A percentile compares a stretch with the other conserved stretches of the same genome.
Evolutionary conservation across 2,113 vertebrate genomes (phyloP).

Genomic region (Sardina pilchardus): DNA sequence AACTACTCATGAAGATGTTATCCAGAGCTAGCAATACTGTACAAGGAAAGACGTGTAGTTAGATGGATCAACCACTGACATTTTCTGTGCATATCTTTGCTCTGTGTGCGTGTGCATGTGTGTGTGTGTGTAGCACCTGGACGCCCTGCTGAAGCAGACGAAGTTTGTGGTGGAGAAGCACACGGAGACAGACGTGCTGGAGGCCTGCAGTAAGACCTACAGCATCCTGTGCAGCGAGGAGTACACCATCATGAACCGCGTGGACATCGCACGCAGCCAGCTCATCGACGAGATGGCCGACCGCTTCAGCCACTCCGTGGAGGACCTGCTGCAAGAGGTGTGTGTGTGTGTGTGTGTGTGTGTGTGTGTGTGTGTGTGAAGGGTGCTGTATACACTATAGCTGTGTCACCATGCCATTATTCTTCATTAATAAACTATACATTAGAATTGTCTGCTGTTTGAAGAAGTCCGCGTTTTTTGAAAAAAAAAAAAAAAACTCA

Average conservation of each 20-base stretch:
- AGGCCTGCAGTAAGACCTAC: slow-evolving; percentile 99
- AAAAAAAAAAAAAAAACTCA: background rate
- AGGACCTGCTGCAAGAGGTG: slow-evolving; percentile 96
- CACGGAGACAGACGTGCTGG: slow-evolving; percentile 91
- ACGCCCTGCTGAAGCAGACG: slow-evolving; percentile 95
- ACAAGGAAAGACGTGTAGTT: background rate
- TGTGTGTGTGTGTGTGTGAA: background rate
- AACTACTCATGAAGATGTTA: background rate
- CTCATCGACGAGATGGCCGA: slow-evolving; percentile 97
- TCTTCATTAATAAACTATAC: too few relatives aligned
- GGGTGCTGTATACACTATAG: too few relatives aligned
- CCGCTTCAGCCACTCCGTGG: slow-evolving; percentile 91
- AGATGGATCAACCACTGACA: background rate
- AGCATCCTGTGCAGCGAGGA: slow-evolving; percentile 98
- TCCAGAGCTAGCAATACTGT: background rate
- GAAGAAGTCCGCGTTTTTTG: background rate
- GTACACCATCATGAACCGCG: slow-evolving; percentile 98
- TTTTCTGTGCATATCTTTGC: too few relatives aligned
- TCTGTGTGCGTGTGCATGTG: background rate
- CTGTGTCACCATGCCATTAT: too few relatives aligned
- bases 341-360: background rate
- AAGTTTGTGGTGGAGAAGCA: slow-evolving; percentile 98
- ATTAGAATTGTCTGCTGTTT: background rate
- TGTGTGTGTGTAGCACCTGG: slow-evolving; percentile 79
- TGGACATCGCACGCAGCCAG: slow-evolving; percentile 96